Evolutionary conservation across 2,888 invertebrate genomes (phyloP), one percentile per base, ranked within the genome.

Genomic region (Holacanthella duospinosa): DNA sequence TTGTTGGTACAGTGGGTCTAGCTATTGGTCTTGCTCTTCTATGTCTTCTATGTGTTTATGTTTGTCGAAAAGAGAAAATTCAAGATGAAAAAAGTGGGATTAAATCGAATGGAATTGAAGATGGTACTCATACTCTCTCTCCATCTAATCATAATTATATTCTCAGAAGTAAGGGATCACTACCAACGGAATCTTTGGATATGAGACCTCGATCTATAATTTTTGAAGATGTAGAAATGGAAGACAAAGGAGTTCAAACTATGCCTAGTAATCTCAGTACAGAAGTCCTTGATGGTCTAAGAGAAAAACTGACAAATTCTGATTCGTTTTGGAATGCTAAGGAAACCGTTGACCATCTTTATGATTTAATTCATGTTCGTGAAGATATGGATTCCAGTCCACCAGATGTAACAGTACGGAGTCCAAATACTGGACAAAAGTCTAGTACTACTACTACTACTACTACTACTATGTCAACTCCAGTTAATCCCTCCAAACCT

Each of bases 321-420:
- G 83, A 84, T 61, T 85, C 86, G 64, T 86, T 86, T 71, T 82
- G 84, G 61, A 85, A 87, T 74, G 87, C 88, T 1, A 80, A 86
- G 44, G 86, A 87, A 76, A 85, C 86, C 80, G 88, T 88, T 65
- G 87, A 88, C 74, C 85, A 86, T 73, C 80, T 86, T 65, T 85
- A 85, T 69, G 85, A 85, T 67, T 76, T 84, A 36, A 84, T 85
- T 6, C 81, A 79, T 65, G 80, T 80, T 53, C 64, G 70, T 44
- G 68, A 69, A 57, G 68, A 66, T 24, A 63, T 56, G 24, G 58
- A 64, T 9, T 68, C 71, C 69, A 69, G 71, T 69, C 73, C 73
- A 29, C 73, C 73, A n/a, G 73, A 73, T 60, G 73, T 73, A 9
- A 73, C 73, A 9, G 70, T 71, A 68, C 66, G 68, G 36, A 69